These are phyloP conservation scores for Phyllostomus discolor DNA, from an alignment of 2,113 vertebrate genomes.

Conservation along the genomic window DNA sequence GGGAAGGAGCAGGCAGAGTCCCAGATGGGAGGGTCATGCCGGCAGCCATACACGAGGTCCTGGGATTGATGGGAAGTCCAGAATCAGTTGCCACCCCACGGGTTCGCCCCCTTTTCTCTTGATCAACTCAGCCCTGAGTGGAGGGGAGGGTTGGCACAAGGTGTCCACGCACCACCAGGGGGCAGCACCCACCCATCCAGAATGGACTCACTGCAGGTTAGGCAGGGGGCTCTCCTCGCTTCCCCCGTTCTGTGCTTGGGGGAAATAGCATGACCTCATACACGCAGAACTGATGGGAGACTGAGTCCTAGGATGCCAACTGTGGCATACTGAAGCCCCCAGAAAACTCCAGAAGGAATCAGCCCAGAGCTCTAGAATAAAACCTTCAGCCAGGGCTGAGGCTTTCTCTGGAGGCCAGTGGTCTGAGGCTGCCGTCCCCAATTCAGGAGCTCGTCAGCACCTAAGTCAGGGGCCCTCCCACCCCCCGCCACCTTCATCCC, in stretches of 20 bases:
- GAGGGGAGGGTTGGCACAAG: background rate
- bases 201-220: background rate
- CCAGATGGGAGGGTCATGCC: background rate
- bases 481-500: background rate
- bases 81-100: background rate
- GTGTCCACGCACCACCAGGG: conserved; percentile 15
- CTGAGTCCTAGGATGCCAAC: background rate
- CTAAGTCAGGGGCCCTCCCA: background rate
- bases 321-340: background rate
- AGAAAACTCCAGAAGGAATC: background rate
- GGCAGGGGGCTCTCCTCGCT: background rate
- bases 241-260: background rate
- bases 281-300: background rate
- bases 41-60: background rate
- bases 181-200: conserved; percentile 51
- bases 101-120: background rate
- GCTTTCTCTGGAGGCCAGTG: background rate
- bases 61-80: background rate
- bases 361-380: background rate
- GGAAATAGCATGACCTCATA: background rate
- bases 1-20: background rate
- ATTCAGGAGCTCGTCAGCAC: background rate
- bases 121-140: background rate
- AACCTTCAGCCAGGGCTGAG: background rate
- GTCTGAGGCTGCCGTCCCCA: background rate